Conservation (phyloP, 1,140 invertebrate genomes). For the Caligus rogercresseyi region DNA sequence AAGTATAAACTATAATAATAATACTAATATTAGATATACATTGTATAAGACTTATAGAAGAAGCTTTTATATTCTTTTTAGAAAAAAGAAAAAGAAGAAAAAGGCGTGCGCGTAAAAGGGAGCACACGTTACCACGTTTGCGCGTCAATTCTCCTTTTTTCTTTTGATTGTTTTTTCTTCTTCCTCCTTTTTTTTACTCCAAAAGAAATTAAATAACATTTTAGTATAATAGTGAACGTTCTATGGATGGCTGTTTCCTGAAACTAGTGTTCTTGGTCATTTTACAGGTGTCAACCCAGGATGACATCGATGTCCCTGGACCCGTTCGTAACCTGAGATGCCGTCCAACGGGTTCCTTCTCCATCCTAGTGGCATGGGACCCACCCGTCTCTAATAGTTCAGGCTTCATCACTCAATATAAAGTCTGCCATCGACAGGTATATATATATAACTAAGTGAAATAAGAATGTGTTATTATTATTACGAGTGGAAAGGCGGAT, state of each 20-base stretch:
- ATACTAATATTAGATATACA: too few species aligned
- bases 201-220: neutral
- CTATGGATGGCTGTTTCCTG: neutral
- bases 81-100: too few species aligned
- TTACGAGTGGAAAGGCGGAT: neutral
- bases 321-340: neutral
- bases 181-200: neutral
- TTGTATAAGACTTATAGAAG: too few species aligned
- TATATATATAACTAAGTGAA: neutral
- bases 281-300: slow-evolving; percentile 10
- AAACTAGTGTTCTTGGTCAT: neutral
- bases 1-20: too few species aligned
- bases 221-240: neutral
- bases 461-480: neutral
- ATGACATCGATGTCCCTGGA: slow-evolving; percentile 10
- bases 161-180: too few species aligned
- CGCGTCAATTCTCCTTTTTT: too few species aligned
- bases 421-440: slow-evolving; percentile 15
- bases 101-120: too few species aligned
- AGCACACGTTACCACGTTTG: too few species aligned
- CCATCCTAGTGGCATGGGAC: slow-evolving; percentile 4
- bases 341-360: slow-evolving; percentile 1
- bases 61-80: too few species aligned
- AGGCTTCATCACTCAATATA: neutral
- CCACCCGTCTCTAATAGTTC: neutral